Evolutionary conservation across 2,888 invertebrate species (phyloP), one percentile per base, ranked within the genome.

Genomic region (Oscheius onirici): DNA sequence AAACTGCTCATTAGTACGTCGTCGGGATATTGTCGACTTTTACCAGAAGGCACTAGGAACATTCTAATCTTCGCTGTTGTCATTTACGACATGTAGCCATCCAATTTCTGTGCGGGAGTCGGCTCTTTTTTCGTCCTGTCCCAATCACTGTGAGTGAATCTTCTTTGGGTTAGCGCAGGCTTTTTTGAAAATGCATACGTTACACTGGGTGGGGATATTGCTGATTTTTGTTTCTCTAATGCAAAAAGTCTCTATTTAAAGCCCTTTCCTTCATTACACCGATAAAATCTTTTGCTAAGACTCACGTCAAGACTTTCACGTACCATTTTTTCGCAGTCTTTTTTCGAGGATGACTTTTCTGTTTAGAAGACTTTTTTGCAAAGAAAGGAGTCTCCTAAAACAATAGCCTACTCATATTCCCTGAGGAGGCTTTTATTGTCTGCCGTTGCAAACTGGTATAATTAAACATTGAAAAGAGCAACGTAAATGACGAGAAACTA

Each of bases 201-300:
- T 55, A 24, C 26, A 40, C n/a, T 24, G 3, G 24, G 6, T 17
- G 6, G 20, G 10, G 58, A 15, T 55, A 6, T 55, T 28, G 10
- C n/a, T 41, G 58, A 58, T 58, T 41, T 11, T 58, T 58, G 58
- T 20, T 58, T 52, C 34, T 41, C 41, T 58, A 43, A 41, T 15
- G 41, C 13, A 20, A 46, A 5, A 20, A 15, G n/a, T 1, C 20
- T n/a, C 5, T 58, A 58, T 58, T 58, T 40, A 34, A 24, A n/a
- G 17, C 20, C 20, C n/a, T 63, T 63, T 63, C 63, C 46, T 34
- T 34, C 34, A 49, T 63, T 49, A 63, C 17, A 20, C 34, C 49
- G 63, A 63, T 63, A 63, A 46, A 22, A 63, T 63, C 63, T 44
- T 44, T 26, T 63, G 15, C 24, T 40, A 34, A 63, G 46, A 46